phyloP scores from a whole-genome alignment of 2,888 invertebrate genomes.

The Tinea trinotella region DNA sequence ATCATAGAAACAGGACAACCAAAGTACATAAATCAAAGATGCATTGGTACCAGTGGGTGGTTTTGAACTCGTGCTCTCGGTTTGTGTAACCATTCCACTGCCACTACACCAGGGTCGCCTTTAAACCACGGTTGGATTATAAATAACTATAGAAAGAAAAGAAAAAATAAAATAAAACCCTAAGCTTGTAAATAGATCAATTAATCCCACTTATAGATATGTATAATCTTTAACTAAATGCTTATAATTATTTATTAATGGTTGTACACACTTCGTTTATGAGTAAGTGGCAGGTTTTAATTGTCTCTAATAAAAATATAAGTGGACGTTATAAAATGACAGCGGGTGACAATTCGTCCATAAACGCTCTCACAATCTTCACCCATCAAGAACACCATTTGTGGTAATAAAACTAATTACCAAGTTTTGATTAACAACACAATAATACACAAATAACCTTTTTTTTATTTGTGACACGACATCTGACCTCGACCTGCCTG shows the following conservation, averaged over 20 bases:
- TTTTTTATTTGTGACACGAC: no score
- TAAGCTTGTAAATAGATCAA: not conserved
- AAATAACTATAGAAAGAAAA: no score
- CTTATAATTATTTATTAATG: not conserved
- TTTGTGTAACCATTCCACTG: no score
- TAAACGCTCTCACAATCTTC: slow-evolving; percentile 3
- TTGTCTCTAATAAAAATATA: slow-evolving; percentile 14
- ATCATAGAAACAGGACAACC: no score
- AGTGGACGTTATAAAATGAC: slow-evolving; percentile 14
- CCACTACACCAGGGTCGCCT: no score
- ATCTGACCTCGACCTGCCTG: no score
- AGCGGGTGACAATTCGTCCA: slow-evolving; percentile 10
- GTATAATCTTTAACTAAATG: not conserved
- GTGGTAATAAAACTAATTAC: slow-evolving; percentile 1
- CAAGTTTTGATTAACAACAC: not conserved
- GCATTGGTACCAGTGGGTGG: no score
- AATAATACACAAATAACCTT: not conserved
- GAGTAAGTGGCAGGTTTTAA: slow-evolving; percentile 10
- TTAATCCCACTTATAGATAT: not conserved
- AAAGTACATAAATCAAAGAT: no score
- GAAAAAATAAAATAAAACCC: no score
- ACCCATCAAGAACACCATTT: not conserved
- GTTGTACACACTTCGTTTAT: slow-evolving; percentile 8
- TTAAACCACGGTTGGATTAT: no score
- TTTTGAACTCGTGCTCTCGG: no score